Percentiles rank a stretch among this genome's conserved stretches.
phyloP scores from a whole-genome alignment of 2,113 vertebrate genomes.

The Sylvia atricapilla region DNA sequence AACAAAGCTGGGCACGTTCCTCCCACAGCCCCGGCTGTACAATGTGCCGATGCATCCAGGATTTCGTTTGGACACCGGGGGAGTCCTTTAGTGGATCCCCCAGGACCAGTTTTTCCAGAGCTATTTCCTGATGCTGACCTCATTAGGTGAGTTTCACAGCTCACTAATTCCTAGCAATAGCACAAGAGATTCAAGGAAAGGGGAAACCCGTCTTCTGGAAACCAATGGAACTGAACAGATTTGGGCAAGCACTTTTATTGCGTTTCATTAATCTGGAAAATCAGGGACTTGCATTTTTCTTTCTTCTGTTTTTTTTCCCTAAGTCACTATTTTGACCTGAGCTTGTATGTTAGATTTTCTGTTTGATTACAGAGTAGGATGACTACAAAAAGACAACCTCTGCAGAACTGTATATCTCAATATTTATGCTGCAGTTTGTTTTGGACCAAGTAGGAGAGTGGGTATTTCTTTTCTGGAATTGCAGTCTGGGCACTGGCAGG shows the following conservation, averaged over 20 bases:
- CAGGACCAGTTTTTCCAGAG: conserved; percentile 26
- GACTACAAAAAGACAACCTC: background rate
- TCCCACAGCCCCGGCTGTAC: background rate
- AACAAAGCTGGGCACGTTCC: background rate
- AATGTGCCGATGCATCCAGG: conserved; percentile 49
- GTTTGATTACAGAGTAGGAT: background rate
- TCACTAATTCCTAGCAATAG: conserved; percentile 62
- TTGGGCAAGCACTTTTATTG: conserved; percentile 31
- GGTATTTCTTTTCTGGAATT: background rate
- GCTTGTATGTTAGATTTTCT: background rate
- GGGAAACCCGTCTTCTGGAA: conserved; percentile 41
- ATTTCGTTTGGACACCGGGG: conserved; percentile 36
- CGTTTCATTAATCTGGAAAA: conserved; percentile 53
- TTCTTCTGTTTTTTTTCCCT: background rate
- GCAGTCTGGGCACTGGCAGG: background rate
- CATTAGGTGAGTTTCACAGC: conserved; percentile 69
- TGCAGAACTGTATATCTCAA: background rate
- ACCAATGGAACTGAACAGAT: conserved; percentile 30
- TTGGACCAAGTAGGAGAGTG: background rate
- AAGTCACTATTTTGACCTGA: background rate
- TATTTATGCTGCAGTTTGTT: background rate
- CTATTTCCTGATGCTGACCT: conserved; percentile 67
- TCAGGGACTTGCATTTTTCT: background rate
- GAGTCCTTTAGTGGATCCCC: conserved; percentile 44
- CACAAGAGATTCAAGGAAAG: conserved; percentile 3